phyloP scores from a whole-genome alignment of 2,113 vertebrate genomes.

The Callopanchax toddi region DNA sequence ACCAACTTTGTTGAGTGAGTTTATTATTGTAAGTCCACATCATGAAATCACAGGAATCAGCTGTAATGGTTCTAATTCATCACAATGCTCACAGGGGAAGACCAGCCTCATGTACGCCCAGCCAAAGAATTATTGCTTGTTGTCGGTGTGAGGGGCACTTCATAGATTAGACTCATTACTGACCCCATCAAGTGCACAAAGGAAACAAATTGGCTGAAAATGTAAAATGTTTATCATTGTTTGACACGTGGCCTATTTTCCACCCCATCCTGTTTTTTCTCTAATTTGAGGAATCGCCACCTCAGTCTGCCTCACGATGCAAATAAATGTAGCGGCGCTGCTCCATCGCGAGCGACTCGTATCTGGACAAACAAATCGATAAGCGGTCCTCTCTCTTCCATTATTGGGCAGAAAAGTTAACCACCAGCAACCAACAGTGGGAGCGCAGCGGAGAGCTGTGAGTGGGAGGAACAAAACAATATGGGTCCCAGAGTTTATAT shows the following conservation, averaged over 20 bases:
- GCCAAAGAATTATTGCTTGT: conserved; percentile 47
- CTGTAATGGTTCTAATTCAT: conserved; percentile 61
- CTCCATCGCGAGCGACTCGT: conserved; percentile 37
- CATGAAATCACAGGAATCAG: conserved; percentile 54
- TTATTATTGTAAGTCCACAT: conserved; percentile 17
- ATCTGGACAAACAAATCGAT: conserved; percentile 73
- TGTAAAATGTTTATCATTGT: conserved; percentile 65
- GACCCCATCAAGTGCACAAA: conserved; percentile 61
- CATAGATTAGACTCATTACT: conserved; percentile 63
- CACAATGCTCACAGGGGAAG: conserved; percentile 50
- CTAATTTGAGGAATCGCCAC: conserved; percentile 44
- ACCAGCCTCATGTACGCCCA: conserved; percentile 28
- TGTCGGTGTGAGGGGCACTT: conserved; percentile 51
- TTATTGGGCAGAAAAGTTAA: conserved; percentile 67
- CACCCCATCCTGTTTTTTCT: conserved; percentile 23
- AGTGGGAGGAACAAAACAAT: conserved; percentile 47
- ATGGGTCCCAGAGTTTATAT: conserved; percentile 65
- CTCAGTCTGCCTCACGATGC: conserved; percentile 23
- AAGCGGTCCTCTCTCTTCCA: conserved; percentile 55
- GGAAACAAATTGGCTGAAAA: conserved; percentile 67
- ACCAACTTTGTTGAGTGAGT: too few relatives aligned
- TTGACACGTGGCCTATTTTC: conserved; percentile 58
- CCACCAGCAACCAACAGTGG: conserved; percentile 44
- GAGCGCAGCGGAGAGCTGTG: conserved; percentile 30
- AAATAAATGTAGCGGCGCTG: conserved; percentile 33